Base-by-base conservation (phyloP, 2,797 vertebrate species). In the Cygnus olor region DNA sequence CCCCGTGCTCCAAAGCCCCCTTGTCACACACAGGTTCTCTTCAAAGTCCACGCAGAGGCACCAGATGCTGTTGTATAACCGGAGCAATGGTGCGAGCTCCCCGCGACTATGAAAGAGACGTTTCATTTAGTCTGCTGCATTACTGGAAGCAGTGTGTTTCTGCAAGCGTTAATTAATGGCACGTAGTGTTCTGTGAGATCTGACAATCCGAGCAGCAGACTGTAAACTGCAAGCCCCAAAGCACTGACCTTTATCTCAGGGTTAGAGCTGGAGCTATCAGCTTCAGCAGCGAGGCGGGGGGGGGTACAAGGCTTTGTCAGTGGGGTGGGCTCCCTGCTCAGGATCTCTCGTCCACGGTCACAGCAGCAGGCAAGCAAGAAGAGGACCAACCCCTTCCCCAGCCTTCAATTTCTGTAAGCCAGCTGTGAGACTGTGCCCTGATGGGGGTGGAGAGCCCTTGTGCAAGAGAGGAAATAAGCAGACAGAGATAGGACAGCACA, bases 381-480 rank as follows among this genome's bases (percentile, higher is more conserved):
- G 1, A 58, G 70, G 58, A 72, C 21, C 36, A 49, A 60, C 3
- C 17, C 56, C 51, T 82, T 86, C 71, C 22, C 71, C 70, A 45
- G 83, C 11, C 60, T 91, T 80, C 18, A 61, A 80, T 64, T 14
- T 49, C 11, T 28, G 1, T 20, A 76, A 73, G 32, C 36, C 71
- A 87, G 60, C 56, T 3, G 0, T 9, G 21, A 80, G 76, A 25
- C 78, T 51, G 2, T 27, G 73, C 58, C 70, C 79, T 36, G 16
- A 5, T 0, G 0, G 38, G 57, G 71, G 40, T 88, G 80, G 60
- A 60, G n/a, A 53, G 45, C 6, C 20, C 74, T 92, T 92, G 70
- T 24, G 64, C 93, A 93, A 94, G 88, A 90, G 83, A 89, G 60
- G 84, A 96, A 96, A 76, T 70, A 34, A 83, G 78, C 68, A 54